Base-by-base conservation (phyloP, 2,113 vertebrate species). In the Pelodiscus sinensis region DNA sequence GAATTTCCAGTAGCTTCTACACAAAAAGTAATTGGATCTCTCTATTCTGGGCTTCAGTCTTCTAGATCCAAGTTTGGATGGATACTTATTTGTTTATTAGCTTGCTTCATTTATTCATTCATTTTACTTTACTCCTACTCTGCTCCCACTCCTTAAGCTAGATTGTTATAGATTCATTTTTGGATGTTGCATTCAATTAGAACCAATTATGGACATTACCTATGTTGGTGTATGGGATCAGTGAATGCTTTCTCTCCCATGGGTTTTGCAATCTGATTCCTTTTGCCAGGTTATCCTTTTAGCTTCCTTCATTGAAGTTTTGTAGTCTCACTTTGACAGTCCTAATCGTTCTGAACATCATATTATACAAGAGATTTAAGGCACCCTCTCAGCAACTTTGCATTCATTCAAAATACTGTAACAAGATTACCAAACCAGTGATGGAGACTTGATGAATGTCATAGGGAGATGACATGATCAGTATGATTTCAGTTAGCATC, bases 251-350 rank as follows among this genome's bases (percentile, higher is more conserved):
- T 86, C 82, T 10, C 10, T 71, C 85, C 18, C 21, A 10, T 57
- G 6, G 10, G 60, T 3, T 82, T 86, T 77, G 9, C 38, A 11
- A 56, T 79, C 79, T 57, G 35, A 19, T 84, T 21, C 84, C 2
- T 85, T 92, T 90, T 35, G 79, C 3, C 12, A 52, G 8, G 29
- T 3, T 4, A 24, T 54, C 88, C 55, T 89, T 80, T 5, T 35
- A 2, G 0, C 2, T 2, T 0, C 2, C 4, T 19, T 19, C 21
- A 73, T 8, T 4, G 73, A 82, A n/a, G 27, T 60, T 10, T 82
- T 82, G 73, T 77, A 8, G 35, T 35, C n/a, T 71, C 9, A 3
- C 38, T 77, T 44, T 50, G 38, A 50, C 50, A 8, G 15, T 77
- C 38, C 73, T 50, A 24, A 25, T 77, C 38, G 38, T 25, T 77